Evolutionary conservation across 2,888 invertebrate species (phyloP), one percentile per base, ranked within the genome.

Genomic region (Drosophila sordidula): DNA sequence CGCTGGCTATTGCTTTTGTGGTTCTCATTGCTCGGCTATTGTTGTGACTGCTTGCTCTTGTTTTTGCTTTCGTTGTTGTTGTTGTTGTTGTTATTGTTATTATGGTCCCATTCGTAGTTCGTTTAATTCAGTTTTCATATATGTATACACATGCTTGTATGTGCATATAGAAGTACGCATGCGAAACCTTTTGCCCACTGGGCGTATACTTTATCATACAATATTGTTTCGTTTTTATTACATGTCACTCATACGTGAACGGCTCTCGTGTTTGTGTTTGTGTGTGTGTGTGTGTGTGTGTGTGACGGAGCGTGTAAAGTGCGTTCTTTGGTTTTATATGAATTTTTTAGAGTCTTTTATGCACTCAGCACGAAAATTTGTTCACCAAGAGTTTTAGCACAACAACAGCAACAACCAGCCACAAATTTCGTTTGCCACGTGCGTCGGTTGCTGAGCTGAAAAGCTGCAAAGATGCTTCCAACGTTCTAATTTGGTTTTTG

Each of bases 141-240:
- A 78, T 66, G 55, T 50, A 68, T 36, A 65, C 57, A 59, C 39
- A 61, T 74, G 46, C 63, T 54, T 44, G 50, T 66, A 38, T 74
- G 58, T 54, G 59, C 58, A 68, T 73, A 66, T 34, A 47, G 74
- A 71, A 66, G 54, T 58, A 50, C 29, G 63, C n/a, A 57, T 36
- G 57, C 58, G 62, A 74, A 73, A 75, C 72, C 75, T 72, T 70
- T 78, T 76, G 85, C 84, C 85, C 87, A 86, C 78, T 80, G 88
- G 85, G 85, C 88, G 85, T 86, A 86, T 88, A 88, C 85, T 88
- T 88, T 88, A 85, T 85, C 87, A 87, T 87, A 77, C 84, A 87
- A 82, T 87, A 84, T 84, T 87, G 88, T 85, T 85, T 83, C 85
- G 87, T 83, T 83, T 83, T 83, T 83, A 83, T 83, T 87, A 83